Base-by-base conservation (phyloP, 2,888 invertebrate genomes). In the Luffia ferchaultella region DNA sequence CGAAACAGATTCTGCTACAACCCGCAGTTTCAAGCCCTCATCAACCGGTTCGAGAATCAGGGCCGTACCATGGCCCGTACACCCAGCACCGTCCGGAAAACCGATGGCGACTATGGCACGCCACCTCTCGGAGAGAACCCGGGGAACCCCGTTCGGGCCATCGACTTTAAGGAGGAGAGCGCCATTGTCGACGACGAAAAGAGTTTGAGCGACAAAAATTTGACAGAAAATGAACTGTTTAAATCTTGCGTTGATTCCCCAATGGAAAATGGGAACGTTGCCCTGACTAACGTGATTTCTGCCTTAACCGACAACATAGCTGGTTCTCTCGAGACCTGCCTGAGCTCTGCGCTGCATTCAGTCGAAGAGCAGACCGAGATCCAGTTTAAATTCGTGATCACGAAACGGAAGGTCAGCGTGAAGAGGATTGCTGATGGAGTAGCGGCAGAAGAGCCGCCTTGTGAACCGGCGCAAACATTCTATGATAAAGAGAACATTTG, bases 81-180 rank as follows among this genome's bases (percentile, higher is more conserved):
- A 0, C 79, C 80, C 0, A 53, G 66, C 1, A 58, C 55, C 18
- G 67, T 62, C 30, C 62, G 67, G 43, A 71, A 69, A n/a, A 68
- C 47, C 7, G 16, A 65, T 53, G 55, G 57, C 2, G 50, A 16
- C 65, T 69, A 42, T 52, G 69, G 59, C 30, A 80, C 82, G 1
- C 79, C 84, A 19, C 71, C 75, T 1, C 66, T 72, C 0, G 70
- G 66, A 1, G 77, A 79, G 18, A 70, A 68, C 18, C 60, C 65
- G 9, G 67, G 65, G 40, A 65, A 71, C 53, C 74, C 68, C 45
- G 82, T 82, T 0, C 68, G 85, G 56, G 78, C 84, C 9, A 84
- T 85, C 53, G 72, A 78, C 59, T 85, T 85, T 57, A 82, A 79
- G 65, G 78, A 80, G 48, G 77, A 79, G 45, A 82, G 80, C 55